Percentiles rank a stretch among this genome's conserved stretches.
These are phyloP conservation scores for Stercorarius parasiticus DNA, from an alignment of 2,113 vertebrate genomes.

Conservation along the genomic window DNA sequence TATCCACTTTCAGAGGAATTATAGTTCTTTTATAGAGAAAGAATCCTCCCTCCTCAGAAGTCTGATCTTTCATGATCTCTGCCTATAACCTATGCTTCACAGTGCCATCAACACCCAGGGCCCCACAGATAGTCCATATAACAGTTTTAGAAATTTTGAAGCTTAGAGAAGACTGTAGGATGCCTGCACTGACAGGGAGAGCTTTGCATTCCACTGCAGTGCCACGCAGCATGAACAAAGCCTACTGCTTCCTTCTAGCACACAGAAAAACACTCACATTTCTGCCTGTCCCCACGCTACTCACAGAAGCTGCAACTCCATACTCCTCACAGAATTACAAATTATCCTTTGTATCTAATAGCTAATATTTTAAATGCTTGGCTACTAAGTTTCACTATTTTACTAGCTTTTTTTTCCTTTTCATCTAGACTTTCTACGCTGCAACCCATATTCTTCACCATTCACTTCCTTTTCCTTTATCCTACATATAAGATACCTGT, in stretches of 20 bases:
- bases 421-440: background rate
- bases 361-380: background rate
- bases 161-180: background rate
- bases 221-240: accelerated
- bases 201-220: background rate
- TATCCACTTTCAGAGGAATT: background rate
- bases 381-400: background rate
- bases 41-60: background rate
- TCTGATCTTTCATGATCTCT: background rate
- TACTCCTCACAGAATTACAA: background rate
- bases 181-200: background rate
- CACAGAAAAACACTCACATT: background rate
- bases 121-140: background rate
- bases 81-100: background rate
- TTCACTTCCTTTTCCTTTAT: background rate
- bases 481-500: background rate
- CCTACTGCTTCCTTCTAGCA: background rate
- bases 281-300: background rate
- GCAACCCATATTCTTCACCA: background rate
- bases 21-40: background rate
- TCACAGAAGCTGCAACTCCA: accelerated
- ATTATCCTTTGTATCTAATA: background rate
- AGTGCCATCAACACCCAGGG: background rate
- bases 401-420: background rate
- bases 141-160: background rate